Conservation (phyloP, 1,140 invertebrate species). For the Helicoverpa zea region DNA sequence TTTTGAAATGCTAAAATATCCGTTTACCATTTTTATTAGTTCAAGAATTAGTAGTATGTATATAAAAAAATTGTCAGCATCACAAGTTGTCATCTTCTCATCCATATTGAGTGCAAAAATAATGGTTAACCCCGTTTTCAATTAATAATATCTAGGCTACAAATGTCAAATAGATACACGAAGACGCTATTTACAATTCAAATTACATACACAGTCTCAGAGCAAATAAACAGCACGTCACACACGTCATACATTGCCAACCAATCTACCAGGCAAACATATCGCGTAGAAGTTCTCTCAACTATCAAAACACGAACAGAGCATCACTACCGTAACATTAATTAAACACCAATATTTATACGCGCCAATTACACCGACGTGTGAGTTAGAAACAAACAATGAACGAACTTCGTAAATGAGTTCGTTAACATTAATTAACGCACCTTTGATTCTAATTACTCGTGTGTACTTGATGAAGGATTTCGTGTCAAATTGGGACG, state of each 20-base stretch:
- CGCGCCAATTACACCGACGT: slow-evolving; percentile 45
- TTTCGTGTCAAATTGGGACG: slow-evolving; percentile 43
- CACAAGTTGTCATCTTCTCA: too few relatives aligned
- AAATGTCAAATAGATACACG: too few relatives aligned
- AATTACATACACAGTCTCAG: background rate
- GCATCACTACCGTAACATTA: slow-evolving; percentile 28
- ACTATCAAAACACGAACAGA: slow-evolving; percentile 38
- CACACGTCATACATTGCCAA: background rate
- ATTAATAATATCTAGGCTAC: too few relatives aligned
- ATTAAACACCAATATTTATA: slow-evolving; percentile 40
- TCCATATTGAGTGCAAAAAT: too few relatives aligned
- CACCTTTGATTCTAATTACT: slow-evolving; percentile 59
- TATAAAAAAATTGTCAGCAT: too few relatives aligned
- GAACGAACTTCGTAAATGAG: slow-evolving; percentile 68
- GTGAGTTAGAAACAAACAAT: slow-evolving; percentile 67
- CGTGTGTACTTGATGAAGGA: slow-evolving; percentile 46
- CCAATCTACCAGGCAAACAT: slow-evolving; percentile 34
- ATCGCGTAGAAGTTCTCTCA: slow-evolving; percentile 11
- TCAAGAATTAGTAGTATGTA: too few relatives aligned
- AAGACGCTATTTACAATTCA: background rate
- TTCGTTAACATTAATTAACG: slow-evolving; percentile 78
- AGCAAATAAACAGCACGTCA: background rate
- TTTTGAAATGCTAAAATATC: too few relatives aligned
- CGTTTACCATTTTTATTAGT: too few relatives aligned
- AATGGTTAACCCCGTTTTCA: too few relatives aligned